These are phyloP conservation scores for Cephus pulcher DNA, from an alignment of 2,888 invertebrate genomes.

Conservation along the genomic window DNA sequence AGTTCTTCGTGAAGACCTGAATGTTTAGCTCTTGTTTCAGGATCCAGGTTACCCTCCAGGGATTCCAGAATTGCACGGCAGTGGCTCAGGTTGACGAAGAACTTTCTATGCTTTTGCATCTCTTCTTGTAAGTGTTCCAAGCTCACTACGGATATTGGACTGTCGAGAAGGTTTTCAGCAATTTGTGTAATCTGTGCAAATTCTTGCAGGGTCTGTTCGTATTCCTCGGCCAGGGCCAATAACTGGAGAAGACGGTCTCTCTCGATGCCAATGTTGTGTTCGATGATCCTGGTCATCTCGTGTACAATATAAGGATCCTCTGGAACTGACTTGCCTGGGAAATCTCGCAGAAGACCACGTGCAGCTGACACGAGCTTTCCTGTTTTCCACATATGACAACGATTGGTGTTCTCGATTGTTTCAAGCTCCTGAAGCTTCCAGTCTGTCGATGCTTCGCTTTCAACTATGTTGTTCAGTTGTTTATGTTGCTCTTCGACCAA, in stretches of 20 bases:
- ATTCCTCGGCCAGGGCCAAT: conserved; percentile 84
- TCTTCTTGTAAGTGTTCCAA: conserved; percentile 87
- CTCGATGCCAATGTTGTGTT: conserved; percentile 77
- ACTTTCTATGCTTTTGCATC: conserved; percentile 89
- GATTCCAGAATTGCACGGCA: conserved; percentile 89
- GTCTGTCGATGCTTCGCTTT: conserved; percentile 76
- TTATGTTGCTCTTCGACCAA: conserved; percentile 53
- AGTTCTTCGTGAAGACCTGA: conserved; percentile 80
- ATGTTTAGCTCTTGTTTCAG: conserved; percentile 80
- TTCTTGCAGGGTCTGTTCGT: conserved; percentile 88
- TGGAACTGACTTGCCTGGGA: conserved; percentile 78
- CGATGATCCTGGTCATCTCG: conserved; percentile 77
- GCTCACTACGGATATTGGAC: conserved; percentile 80
- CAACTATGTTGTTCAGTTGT: conserved; percentile 70
- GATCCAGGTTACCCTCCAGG: conserved; percentile 84
- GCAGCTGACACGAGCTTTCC: conserved; percentile 74
- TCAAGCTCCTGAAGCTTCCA: conserved; percentile 78
- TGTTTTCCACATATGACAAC: conserved; percentile 72
- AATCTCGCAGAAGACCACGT: conserved; percentile 74
- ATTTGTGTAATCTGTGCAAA: conserved; percentile 87
- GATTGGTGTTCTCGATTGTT: conserved; percentile 76
- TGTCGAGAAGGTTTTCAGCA: conserved; percentile 84
- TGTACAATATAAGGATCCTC: conserved; percentile 75
- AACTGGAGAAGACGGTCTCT: conserved; percentile 82
- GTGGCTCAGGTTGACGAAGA: conserved; percentile 89